Evolutionary conservation across 2,797 vertebrate species (phyloP).

Genomic region (Enteromius argenteus): DNA sequence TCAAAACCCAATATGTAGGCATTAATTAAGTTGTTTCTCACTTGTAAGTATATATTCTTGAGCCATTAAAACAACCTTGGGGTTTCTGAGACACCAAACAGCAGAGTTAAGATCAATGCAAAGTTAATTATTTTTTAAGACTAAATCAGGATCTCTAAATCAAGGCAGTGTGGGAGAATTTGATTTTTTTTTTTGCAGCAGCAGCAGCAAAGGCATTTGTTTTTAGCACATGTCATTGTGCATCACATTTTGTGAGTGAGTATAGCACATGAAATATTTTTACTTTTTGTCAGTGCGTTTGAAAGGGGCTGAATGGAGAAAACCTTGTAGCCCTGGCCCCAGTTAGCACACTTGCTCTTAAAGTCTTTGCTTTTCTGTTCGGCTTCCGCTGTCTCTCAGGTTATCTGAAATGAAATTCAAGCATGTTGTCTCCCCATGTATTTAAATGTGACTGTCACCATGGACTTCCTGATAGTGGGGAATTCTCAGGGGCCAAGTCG

Average conservation of each 20-base stretch:
- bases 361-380: constrained; percentile 5
- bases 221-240: not conserved
- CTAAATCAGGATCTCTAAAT: not conserved
- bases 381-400: constrained; percentile 24
- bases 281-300: constrained; percentile 4
- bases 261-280: not conserved
- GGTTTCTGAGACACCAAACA: constrained; percentile 1
- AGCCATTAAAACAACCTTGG: not conserved
- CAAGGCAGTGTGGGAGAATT: not conserved
- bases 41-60: constrained; percentile 5
- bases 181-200: not conserved
- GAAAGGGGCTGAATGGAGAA: constrained; percentile 8
- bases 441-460: constrained; percentile 50
- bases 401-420: constrained; percentile 54
- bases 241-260: not conserved
- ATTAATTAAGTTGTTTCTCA: not conserved
- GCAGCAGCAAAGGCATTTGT: not conserved
- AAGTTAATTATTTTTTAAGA: constrained; percentile 13
- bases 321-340: not conserved
- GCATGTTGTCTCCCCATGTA: constrained; percentile 35
- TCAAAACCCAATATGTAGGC: not conserved
- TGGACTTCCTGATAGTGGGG: constrained; percentile 42
- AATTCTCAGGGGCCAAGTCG: constrained; percentile 47
- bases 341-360: not conserved
- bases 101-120: not conserved